phyloP scores from a whole-genome alignment of 2,113 vertebrate genomes.

The Takifugu bimaculatus region DNA sequence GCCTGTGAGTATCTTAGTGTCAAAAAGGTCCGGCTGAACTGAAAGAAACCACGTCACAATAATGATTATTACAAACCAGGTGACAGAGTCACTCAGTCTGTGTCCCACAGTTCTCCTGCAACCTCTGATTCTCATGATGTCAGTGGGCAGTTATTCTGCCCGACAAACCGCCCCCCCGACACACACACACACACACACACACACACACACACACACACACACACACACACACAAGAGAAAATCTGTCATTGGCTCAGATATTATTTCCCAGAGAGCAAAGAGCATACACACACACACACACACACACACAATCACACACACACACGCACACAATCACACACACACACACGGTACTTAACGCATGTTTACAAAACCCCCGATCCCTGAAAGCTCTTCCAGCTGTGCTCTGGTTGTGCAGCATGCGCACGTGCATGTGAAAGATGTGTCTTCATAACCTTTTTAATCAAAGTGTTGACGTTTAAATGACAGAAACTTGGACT shows the following conservation, averaged over 20 bases:
- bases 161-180: slow-evolving; percentile 26
- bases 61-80: too few species aligned
- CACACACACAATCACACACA: slow-evolving; percentile 12
- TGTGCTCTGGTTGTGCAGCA: slow-evolving; percentile 42
- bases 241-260: slow-evolving; percentile 73
- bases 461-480: slow-evolving; percentile 58
- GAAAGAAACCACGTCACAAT: too few species aligned
- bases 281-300: slow-evolving; percentile 8
- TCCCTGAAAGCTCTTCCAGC: slow-evolving; percentile 69
- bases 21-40: too few species aligned
- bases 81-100: too few species aligned
- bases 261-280: slow-evolving; percentile 56
- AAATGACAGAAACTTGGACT: slow-evolving; percentile 52
- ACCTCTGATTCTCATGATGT: slow-evolving; percentile 71
- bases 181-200: background rate
- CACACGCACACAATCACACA: slow-evolving; percentile 11
- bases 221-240: slow-evolving; percentile 27
- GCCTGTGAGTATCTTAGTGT: too few species aligned
- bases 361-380: slow-evolving; percentile 65
- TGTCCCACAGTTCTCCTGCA: slow-evolving; percentile 9
- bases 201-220: background rate
- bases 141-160: slow-evolving; percentile 67
- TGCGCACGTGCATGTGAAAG: slow-evolving; percentile 26
- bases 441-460: slow-evolving; percentile 56
- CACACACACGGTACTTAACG: slow-evolving; percentile 41